Percentiles rank a stretch among this genome's conserved stretches.
Evolutionary conservation across 1,140 invertebrate genomes (phyloP).

Genomic region (Pseudomyrmex concolor): DNA sequence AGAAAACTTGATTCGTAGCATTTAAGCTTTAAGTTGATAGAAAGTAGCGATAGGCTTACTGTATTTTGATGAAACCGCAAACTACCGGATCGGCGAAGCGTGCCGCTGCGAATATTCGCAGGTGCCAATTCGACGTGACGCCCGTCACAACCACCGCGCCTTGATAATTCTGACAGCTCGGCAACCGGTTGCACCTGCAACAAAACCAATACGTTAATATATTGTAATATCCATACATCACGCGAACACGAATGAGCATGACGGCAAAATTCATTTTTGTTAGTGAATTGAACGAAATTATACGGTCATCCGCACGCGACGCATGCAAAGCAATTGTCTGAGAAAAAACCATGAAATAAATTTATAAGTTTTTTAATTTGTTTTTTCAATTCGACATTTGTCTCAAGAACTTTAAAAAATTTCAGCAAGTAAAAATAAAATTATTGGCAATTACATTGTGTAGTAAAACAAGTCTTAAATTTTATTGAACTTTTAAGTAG

Average conservation of each 20-base stretch:
- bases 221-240: slow-evolving; percentile 23
- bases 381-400: neutral
- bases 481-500: too few relatives aligned
- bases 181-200: slow-evolving; percentile 93
- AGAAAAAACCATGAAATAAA: neutral
- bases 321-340: neutral
- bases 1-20: neutral
- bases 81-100: slow-evolving; percentile 91
- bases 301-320: neutral
- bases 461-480: too few relatives aligned
- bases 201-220: slow-evolving; percentile 25
- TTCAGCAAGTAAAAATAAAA: too few relatives aligned
- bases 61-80: slow-evolving; percentile 89
- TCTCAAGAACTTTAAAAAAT: too few relatives aligned
- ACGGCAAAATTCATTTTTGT: slow-evolving; percentile 24
- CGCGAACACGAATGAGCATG: slow-evolving; percentile 13
- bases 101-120: slow-evolving; percentile 90
- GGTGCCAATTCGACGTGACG: slow-evolving; percentile 89
- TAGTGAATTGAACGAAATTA: neutral
- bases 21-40: slow-evolving; percentile 1
- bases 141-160: slow-evolving; percentile 87
- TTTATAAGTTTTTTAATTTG: neutral
- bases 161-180: slow-evolving; percentile 94
- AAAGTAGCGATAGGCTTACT: slow-evolving; percentile 83
- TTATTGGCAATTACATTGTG: too few relatives aligned